A percentile compares a stretch with the other conserved stretches of the same genome.
Conservation (phyloP, 2,888 invertebrate species). For the Elgonia sp. region DNA sequence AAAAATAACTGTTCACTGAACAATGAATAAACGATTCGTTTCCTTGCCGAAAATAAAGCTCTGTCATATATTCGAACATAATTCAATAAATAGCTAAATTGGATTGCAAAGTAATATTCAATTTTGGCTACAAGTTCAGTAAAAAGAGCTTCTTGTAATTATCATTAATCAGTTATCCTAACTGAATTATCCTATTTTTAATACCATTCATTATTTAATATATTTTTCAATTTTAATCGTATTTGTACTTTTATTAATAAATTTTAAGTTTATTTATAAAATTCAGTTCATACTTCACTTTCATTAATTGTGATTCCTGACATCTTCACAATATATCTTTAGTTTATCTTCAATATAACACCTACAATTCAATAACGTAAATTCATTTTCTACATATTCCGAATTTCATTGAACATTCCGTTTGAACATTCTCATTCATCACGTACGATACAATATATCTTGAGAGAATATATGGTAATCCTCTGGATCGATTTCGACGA, state of each 20-base stretch:
- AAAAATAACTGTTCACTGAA: constrained; percentile 1
- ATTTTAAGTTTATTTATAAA: too few species aligned
- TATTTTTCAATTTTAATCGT: neutral
- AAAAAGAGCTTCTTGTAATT: neutral
- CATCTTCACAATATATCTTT: too few species aligned
- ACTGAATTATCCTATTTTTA: neutral
- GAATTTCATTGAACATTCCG: constrained; percentile 16
- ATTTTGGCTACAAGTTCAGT: neutral
- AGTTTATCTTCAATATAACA: too few species aligned
- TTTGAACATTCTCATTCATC: constrained; percentile 10
- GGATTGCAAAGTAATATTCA: neutral
- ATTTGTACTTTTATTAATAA: too few species aligned
- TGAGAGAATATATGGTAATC: constrained; percentile 33
- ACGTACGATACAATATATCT: constrained; percentile 17
- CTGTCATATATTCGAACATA: constrained; percentile 47
- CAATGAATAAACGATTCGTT: constrained; percentile 17
- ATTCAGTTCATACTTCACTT: too few species aligned
- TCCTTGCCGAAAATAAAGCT: constrained; percentile 40
- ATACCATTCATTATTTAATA: neutral
- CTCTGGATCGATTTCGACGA: constrained; percentile 43
- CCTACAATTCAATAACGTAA: too few species aligned
- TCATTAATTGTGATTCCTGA: too few species aligned
- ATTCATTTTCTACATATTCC: neutral
- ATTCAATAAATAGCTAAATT: constrained; percentile 23
- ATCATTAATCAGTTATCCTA: neutral